Evolutionary conservation across 2,113 vertebrate species (phyloP), one percentile per base, ranked within the genome.

Genomic region (Saccopteryx leptura): DNA sequence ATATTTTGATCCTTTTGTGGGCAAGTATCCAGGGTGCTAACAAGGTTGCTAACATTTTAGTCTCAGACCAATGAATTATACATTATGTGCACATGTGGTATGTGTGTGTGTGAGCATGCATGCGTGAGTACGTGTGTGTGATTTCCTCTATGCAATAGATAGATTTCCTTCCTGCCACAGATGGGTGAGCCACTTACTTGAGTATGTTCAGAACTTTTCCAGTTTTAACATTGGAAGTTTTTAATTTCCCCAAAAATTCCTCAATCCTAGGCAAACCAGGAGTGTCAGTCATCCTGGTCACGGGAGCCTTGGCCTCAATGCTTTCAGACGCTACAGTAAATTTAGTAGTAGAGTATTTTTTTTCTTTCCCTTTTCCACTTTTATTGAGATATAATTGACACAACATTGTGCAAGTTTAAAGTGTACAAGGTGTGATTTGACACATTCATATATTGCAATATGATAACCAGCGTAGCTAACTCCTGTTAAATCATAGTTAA

Each of bases 51-150:
- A 23, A 63, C 39, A 61, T 75, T 46, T 90, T 76, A 93, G 33
- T 10, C 26, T 58, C 58, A 80, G 7, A 48, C 14, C 76, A 76
- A 33, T 15, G 31, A 75, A 71, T 46, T 39, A 10, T 11, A 17
- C 10, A 2, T 21, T 23, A 0, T 21, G 28, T 14, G 1, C 0
- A 33, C 17, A 7, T 26, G 48, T 66, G 48, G 24, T 5, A 17
- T 13, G 12, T 31, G 63, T 31, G 26, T 17, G 7, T 46, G 12
- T 19, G 9, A 33, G 6, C 56, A 9, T 56, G 13, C 63, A 4
- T 15, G 14, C 5, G 3, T 85, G 48, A 76, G 52, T n/a, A 19
- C 24, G 2, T 48, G 4, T n/a, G 48, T 54, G 23, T 21, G 75
- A 18, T 69, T n/a, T 75, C 81, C 69, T 46, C 23, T 24, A 14